These are phyloP conservation scores for Gastracanthus pulcherrimus DNA, from an alignment of 2,888 invertebrate species.

Conservation along the genomic window DNA sequence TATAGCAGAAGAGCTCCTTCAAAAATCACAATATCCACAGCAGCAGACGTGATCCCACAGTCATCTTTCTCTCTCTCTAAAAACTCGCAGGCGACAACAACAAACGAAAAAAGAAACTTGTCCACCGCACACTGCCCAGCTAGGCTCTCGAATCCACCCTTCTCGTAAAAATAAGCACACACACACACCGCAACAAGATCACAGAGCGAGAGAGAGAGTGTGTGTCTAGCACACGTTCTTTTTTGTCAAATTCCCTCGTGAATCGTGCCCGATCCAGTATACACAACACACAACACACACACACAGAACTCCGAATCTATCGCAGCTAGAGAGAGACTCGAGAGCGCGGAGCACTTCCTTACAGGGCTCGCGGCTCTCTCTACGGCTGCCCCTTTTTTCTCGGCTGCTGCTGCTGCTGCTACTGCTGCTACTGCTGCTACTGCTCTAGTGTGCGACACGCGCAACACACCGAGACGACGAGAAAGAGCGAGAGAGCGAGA, in stretches of 20 bases:
- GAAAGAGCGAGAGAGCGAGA: too few relatives aligned
- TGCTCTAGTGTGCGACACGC: slow-evolving; percentile 17
- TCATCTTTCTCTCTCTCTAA: not conserved
- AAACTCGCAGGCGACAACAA: too few relatives aligned
- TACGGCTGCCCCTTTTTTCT: slow-evolving; percentile 26
- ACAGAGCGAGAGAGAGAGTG: too few relatives aligned
- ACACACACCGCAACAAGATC: too few relatives aligned
- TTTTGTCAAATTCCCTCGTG: too few relatives aligned
- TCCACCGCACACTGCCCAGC: too few relatives aligned
- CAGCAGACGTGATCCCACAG: not conserved
- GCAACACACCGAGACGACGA: not conserved
- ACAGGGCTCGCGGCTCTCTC: slow-evolving; percentile 44
- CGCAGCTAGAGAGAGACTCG: not conserved
- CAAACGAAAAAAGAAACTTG: too few relatives aligned
- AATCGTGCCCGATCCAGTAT: too few relatives aligned
- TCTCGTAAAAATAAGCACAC: too few relatives aligned
- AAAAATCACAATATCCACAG: not conserved
- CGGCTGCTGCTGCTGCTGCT: slow-evolving; percentile 10
- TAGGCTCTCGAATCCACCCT: too few relatives aligned
- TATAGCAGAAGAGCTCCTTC: not conserved
- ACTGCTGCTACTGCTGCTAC: slow-evolving; percentile 13
- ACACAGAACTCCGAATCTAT: too few relatives aligned
- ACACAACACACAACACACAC: not conserved
- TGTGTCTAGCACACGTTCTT: too few relatives aligned
- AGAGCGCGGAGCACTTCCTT: slow-evolving; percentile 35